Conservation (phyloP, 2,888 invertebrate genomes). For the Cosmorhoe ocellata region DNA sequence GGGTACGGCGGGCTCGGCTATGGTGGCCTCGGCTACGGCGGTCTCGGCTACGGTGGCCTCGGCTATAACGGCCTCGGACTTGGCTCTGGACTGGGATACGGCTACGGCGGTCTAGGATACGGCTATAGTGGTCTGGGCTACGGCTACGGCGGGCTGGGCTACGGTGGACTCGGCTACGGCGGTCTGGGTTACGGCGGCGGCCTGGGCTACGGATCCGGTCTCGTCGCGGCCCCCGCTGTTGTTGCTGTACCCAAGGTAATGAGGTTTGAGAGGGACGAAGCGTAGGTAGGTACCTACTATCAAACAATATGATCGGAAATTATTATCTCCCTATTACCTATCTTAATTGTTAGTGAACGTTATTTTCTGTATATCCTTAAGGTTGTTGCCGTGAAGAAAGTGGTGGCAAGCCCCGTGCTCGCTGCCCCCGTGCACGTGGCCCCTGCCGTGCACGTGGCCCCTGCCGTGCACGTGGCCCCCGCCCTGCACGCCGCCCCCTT, state of each 20-base stretch:
- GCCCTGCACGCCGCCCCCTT: not conserved
- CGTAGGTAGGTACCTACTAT: no score
- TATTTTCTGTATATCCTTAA: no score
- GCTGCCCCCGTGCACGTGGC: no score
- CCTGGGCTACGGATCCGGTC: slow-evolving; percentile 37
- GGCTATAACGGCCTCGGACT: slow-evolving; percentile 53
- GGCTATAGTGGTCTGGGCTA: not conserved
- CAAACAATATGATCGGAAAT: no score
- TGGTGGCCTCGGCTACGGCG: slow-evolving; percentile 28
- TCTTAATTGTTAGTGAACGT: no score
- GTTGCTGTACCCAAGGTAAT: slow-evolving; percentile 50
- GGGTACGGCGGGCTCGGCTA: slow-evolving; percentile 24
- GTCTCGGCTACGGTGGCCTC: slow-evolving; percentile 26
- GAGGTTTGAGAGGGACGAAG: no score
- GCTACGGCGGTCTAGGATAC: slow-evolving; percentile 20
- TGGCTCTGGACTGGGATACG: slow-evolving; percentile 62
- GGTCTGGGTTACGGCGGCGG: slow-evolving; percentile 55
- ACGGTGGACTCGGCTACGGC: slow-evolving; percentile 43
- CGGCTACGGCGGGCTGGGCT: slow-evolving; percentile 49
- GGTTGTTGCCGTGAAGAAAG: slow-evolving; percentile 21
- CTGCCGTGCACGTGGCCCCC: slow-evolving; percentile 5
- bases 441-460: slow-evolving; percentile 6
- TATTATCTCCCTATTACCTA: no score
- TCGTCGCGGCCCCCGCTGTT: slow-evolving; percentile 37
- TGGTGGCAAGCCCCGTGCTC: slow-evolving; percentile 49